Evolutionary conservation across 2,797 vertebrate genomes (phyloP), one percentile per base, ranked within the genome.

Genomic region (Pachyuromys duprasi): DNA sequence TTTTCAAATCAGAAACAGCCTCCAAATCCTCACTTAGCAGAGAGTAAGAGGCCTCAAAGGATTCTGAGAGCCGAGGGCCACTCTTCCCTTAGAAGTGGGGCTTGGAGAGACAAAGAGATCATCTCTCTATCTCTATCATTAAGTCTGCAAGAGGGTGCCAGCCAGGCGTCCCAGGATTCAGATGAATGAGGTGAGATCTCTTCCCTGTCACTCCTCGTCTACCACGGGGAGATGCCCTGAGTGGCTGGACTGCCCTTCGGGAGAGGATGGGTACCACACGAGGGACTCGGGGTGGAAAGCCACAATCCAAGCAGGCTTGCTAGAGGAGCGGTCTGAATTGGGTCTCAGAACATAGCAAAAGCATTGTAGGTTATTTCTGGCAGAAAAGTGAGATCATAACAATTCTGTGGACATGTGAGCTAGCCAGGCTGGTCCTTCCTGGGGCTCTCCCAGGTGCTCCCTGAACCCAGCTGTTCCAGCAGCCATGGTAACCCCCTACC

Each of bases 1-100:
- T 96, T 96, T 97, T 92, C 92, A 97, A 97, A 97, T 97, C 91
- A 96, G 96, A 97, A 98, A 97, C 95, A 95, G 93, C 78, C 90
- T 93, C 74, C 36, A 74, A 93, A 95, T 95, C 57, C 83, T 94
- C 81, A 79, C 86, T 96, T 70, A 95, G 93, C 31, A 62, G 49
- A 95, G 24, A 86, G 53, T 13, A 63, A 80, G 74, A 49, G 42
- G 83, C 36, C 36, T 67, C 1, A 63, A 49, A 92, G 63, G 81
- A 36, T 20, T 26, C 12, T 69, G 22, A 95, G 49, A 92, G 7
- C 60, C 93, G 76, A 49, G 93, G 90, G 78, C 80, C 42, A 36
- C 36, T 82, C 94, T 60, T 94, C 57, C 55, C n/a, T 20, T n/a
- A 86, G 20, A 78, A 74, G 15, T 0, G 0, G 12, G 49, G 36